Percentiles rank a stretch among this genome's conserved stretches.
Evolutionary conservation across 2,797 vertebrate species (phyloP).

Genomic region (Pangasius sanitwongsei): DNA sequence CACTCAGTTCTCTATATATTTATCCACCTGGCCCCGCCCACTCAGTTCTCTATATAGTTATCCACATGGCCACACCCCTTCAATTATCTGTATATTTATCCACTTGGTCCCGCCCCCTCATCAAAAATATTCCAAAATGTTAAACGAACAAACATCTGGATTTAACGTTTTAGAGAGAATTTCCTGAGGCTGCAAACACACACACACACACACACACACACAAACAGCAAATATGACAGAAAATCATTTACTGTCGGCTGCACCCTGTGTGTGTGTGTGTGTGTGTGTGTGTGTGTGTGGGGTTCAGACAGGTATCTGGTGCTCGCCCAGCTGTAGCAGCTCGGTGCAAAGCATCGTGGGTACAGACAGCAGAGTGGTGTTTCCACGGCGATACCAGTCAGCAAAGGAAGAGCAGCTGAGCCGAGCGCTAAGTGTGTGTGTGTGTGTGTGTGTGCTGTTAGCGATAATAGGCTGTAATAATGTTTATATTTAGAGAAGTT

Average conservation of each 20-base stretch:
- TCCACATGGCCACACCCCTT: too few relatives aligned
- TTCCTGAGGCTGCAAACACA: not conserved
- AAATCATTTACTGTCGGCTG: constrained; percentile 30
- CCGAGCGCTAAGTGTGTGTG: not conserved
- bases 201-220: not conserved
- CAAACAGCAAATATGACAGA: constrained; percentile 5
- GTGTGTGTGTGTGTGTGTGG: constrained; percentile 6
- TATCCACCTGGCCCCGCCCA: not conserved
- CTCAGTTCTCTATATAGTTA: too few relatives aligned
- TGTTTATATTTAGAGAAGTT: not conserved
- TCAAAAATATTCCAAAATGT: not conserved
- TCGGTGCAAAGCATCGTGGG: constrained; percentile 12
- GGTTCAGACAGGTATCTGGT: constrained; percentile 7
- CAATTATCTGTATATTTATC: not conserved
- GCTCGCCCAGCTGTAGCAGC: constrained; percentile 13
- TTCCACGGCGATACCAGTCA: not conserved
- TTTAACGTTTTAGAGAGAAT: constrained; percentile 33
- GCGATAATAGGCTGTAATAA: not conserved
- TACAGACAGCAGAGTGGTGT: constrained; percentile 18
- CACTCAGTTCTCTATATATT: not conserved
- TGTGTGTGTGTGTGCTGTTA: not conserved
- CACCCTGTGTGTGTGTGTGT: constrained; percentile 23
- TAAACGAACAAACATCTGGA: not conserved
- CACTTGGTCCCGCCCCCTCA: not conserved
- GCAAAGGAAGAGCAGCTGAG: not conserved